Base-by-base conservation (phyloP, 2,888 invertebrate species). In the Craniophora ligustri region DNA sequence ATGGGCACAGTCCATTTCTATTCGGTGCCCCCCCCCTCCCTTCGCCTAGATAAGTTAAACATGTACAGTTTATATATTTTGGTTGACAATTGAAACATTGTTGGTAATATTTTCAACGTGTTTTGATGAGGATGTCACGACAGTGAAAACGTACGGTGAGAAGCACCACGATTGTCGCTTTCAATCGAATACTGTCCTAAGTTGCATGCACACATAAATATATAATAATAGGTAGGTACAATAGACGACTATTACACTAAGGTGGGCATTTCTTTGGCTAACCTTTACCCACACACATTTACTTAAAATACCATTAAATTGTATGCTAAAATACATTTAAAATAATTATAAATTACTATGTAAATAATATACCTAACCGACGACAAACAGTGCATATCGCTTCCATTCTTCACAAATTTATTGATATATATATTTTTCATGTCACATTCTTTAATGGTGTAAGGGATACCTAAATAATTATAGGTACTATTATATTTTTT, bases 191-290 rank as follows among this genome's bases (percentile, higher is more conserved):
- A 46, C 65, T 65, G 65, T 19, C 54, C 60, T 42, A 65, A 75
- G 61, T 67, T 62, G 26, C 48, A 53, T 50, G 32, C 55, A 59
- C 56, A 67, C 57, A 58, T 42, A 48, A 42, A 49, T 26, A 63
- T 56, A 53, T n/a, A 14, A 46, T 39, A 45, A 31, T 51, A 73
- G 36, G 40, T 60, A 68, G n/a, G 8, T 21, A 21, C 47, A 28
- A 62, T 32, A 32, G 42, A 53, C 53, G 46, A 71, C 55, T 67
- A 41, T 15, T 39, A 40, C 47, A 30, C 51, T 59, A 67, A 75
- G 81, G 75, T 76, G 81, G 78, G 75, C 42, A 64, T 63, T 55
- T 85, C 84, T 85, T 85, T 82, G 86, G 86, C 71, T 75, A 75
- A 66, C 63, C 66, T 64, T 67, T 66, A 61, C 66, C 63, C 59